Conservation (phyloP, 2,797 vertebrate species). For the Danio albolineatus region DNA sequence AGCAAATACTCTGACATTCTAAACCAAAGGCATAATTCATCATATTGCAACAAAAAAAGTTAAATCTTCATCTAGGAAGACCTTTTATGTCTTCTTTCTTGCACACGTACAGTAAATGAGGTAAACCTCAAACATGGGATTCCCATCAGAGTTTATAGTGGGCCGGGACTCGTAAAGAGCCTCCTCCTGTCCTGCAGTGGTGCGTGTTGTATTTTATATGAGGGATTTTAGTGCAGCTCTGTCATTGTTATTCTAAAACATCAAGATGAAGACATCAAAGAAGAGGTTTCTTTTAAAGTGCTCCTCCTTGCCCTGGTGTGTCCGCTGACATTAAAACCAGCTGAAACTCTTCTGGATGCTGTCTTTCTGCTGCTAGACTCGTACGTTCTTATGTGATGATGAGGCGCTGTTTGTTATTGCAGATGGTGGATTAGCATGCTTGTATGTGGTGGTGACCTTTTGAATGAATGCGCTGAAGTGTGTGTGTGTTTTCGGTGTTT, state of each 20-base stretch:
- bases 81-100: not conserved
- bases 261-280: slow-evolving; percentile 61
- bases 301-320: slow-evolving; percentile 25
- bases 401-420: slow-evolving; percentile 36
- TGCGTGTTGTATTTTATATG: slow-evolving; percentile 20
- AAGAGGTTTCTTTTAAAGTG: slow-evolving; percentile 31
- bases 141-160: slow-evolving; percentile 57
- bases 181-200: not conserved
- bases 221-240: slow-evolving; percentile 41
- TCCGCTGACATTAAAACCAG: slow-evolving; percentile 33
- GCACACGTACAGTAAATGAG: slow-evolving; percentile 8
- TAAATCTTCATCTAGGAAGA: not conserved
- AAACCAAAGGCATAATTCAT: slow-evolving; percentile 51
- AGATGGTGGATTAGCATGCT: slow-evolving; percentile 45
- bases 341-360: slow-evolving; percentile 1
- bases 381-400: not conserved
- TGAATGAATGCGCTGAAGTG: slow-evolving; percentile 4
- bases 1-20: not conserved
- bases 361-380: slow-evolving; percentile 29
- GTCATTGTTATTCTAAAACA: slow-evolving; percentile 59
- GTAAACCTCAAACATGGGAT: slow-evolving; percentile 46
- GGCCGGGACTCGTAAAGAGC: slow-evolving; percentile 40
- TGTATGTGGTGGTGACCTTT: slow-evolving; percentile 45
- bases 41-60: not conserved
- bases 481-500: not conserved